A percentile compares a stretch with the other conserved stretches of the same genome.
Evolutionary conservation across 92 coral and sea anemone species (phyloP).

Genomic region (Paramuricea clavata): DNA sequence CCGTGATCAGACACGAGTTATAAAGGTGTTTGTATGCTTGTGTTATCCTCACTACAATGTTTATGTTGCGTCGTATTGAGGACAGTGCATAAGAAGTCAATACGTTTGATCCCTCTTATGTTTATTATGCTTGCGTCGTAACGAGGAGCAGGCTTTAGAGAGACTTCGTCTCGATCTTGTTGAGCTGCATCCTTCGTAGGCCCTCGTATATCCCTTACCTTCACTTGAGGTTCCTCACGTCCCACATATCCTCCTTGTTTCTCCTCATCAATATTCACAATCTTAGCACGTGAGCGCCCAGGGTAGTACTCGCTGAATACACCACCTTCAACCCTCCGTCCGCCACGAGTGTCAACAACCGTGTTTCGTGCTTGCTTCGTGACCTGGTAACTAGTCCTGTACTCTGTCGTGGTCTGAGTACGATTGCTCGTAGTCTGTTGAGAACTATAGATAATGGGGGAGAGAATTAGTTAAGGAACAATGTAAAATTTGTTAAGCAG

Average conservation of each 20-base stretch:
- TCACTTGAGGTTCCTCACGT: conserved; percentile 40
- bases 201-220: conserved; percentile 18
- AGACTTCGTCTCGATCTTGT: too few relatives aligned
- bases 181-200: too few relatives aligned
- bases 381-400: conserved; percentile 41
- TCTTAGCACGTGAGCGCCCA: conserved; percentile 36
- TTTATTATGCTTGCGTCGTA: too few relatives aligned
- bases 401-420: conserved; percentile 24
- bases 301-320: conserved; percentile 69
- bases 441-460: background rate
- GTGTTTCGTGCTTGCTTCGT: conserved; percentile 47
- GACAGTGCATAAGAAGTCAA: too few relatives aligned
- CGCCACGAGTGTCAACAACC: conserved; percentile 70
- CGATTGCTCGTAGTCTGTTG: conserved; percentile 15
- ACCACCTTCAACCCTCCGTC: conserved; percentile 68
- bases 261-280: conserved; percentile 19
- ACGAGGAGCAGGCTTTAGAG: too few relatives aligned
- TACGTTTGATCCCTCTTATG: too few relatives aligned
- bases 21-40: too few relatives aligned
- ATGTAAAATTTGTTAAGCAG: too few relatives aligned
- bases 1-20: too few relatives aligned
- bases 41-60: too few relatives aligned
- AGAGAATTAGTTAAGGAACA: background rate
- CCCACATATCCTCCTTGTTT: background rate
- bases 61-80: too few relatives aligned